Base-by-base conservation (phyloP, 1,140 invertebrate genomes). In the Drosophila tristis region DNA sequence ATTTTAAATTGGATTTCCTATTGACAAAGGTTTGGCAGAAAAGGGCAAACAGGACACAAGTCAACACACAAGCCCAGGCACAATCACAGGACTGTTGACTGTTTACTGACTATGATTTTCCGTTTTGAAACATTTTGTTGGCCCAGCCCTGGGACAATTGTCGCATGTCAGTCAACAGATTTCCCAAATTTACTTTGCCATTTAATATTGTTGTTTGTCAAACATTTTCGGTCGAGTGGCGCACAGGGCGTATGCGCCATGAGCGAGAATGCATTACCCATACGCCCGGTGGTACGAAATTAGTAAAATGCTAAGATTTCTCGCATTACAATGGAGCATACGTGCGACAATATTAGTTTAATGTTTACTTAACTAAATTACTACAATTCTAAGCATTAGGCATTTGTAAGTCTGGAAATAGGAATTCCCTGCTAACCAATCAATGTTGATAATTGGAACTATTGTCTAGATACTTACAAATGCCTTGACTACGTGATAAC, bases 191-290 rank as follows among this genome's bases (percentile, higher is more conserved):
- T 89, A 56, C 71, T 70, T 9, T 71, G 35, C 56, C 66, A 76
- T 76, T 76, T 74, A 87, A 82, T 87, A 87, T 87, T 87, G 74
- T 60, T 76, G 70, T 68, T 87, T 79, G 84, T 31, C 59, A 89
- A 87, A 82, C 77, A 86, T 58, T 77, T 61, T 70, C 42, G 26
- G 64, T 20, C 20, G 45, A 70, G 64, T 23, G 11, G 42, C 15
- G 45, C 43, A 55, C 57, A 48, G 44, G 16, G 23, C 50, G 31
- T 31, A 31, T 68, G 29, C 42, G 48, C 63, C 29, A 55, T 53
- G 43, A 60, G 15, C 35, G 29, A 31, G 73, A 15, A 50, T 55
- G 29, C 50, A 79, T 67, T 61, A 58, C 67, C 23, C 45, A 78
- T 81, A 78, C 63, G 64, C 45, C 77, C 23, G 31, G 67, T 60